Conservation (phyloP, 2,797 vertebrate genomes). For the Erithacus rubecula region DNA sequence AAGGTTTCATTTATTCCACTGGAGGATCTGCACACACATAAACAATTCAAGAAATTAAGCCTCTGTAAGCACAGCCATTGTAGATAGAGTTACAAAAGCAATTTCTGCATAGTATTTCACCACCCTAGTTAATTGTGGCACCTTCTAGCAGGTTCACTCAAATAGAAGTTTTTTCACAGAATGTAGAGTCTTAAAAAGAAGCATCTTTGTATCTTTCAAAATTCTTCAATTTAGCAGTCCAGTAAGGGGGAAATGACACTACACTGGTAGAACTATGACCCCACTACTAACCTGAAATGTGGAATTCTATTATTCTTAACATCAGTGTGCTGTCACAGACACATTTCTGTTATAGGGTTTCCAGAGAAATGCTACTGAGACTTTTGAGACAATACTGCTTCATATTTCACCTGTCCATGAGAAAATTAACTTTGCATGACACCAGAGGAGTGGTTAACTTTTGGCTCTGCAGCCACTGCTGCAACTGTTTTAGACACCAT, state of each 20-base stretch:
- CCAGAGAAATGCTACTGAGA: background rate
- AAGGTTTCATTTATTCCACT: conserved; percentile 63
- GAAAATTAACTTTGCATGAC: background rate
- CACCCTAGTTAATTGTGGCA: background rate
- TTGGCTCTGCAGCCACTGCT: background rate
- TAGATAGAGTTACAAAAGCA: background rate
- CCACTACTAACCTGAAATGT: background rate
- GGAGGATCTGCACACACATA: conserved; percentile 68
- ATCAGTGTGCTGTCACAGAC: background rate
- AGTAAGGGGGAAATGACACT: background rate
- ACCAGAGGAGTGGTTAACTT: background rate
- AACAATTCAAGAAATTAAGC: conserved; percentile 45
- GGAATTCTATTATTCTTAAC: background rate
- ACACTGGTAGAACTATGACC: background rate
- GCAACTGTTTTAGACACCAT: background rate
- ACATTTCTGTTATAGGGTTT: background rate
- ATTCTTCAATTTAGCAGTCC: background rate
- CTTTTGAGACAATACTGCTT: background rate
- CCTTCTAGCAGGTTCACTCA: background rate
- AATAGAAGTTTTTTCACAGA: background rate
- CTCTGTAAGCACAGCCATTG: background rate
- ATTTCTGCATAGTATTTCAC: background rate
- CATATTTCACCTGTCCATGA: background rate
- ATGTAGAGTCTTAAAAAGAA: background rate
- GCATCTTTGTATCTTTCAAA: background rate